Base-by-base conservation (phyloP, 1,140 invertebrate genomes). In the Lethrus apterus region DNA sequence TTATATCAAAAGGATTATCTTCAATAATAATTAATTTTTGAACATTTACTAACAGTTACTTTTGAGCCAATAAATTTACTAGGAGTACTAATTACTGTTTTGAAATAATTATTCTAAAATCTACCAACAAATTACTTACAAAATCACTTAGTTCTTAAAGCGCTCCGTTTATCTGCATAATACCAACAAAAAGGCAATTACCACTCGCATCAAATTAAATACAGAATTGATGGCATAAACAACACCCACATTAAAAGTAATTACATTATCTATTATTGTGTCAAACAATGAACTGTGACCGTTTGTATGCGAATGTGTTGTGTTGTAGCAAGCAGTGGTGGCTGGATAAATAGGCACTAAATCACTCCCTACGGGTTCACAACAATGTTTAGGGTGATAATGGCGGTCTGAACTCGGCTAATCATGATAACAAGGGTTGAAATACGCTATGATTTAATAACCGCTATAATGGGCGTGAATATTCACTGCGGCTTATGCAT, bases 361-460 rank as follows among this genome's bases (percentile, higher is more conserved):
- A 38, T 38, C 20, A 38, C 32, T 34, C 32, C 32, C 32, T 17
- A 34, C 11, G 32, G 35, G 23, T n/a, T 38, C 20, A 13, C 35
- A 13, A 9, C 35, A 38, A 38, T 38, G 35, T 38, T 38, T 23
- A 38, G 35, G 35, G 35, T 38, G 35, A 38, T 38, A 38, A 38
- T 38, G 35, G 35, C 35, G 35, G 35, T 38, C 20, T 19, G 35
- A 38, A 38, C 17, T 23, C 35, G 13, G 35, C 35, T 38, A 38
- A 38, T 38, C 35, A 38, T 20, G 35, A 38, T 38, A 38, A 38
- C 35, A 38, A 38, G 35, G 35, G 35, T 38, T 23, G 35, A 38
- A 38, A 38, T 38, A 38, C 35, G 35, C 17, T 38, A 38, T 38
- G 35, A 38, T 38, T 38, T 38, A 38, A 38, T 38, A 38, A 38